These are phyloP conservation scores for Scelioninae gen. 1 DNA, from an alignment of 2,888 invertebrate species.

Conservation along the genomic window DNA sequence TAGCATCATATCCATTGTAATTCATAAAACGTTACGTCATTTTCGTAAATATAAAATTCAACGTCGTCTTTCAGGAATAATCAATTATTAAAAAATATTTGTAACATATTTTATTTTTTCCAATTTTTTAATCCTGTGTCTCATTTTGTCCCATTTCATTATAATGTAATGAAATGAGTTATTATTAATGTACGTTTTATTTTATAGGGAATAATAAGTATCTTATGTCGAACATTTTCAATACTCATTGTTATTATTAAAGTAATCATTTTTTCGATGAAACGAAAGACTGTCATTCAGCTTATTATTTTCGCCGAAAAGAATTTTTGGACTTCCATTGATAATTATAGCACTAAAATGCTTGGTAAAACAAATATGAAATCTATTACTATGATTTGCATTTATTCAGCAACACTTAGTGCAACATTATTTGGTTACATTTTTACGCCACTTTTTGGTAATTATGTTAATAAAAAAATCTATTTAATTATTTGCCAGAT, in stretches of 20 bases:
- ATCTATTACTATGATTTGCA: conserved; percentile 18
- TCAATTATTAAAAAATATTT: too few relatives aligned
- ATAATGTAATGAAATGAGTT: too few relatives aligned
- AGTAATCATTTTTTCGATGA: conserved; percentile 37
- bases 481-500: too few relatives aligned
- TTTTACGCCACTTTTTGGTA: conserved; percentile 55
- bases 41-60: too few relatives aligned
- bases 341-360: conserved; percentile 39
- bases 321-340: conserved; percentile 47
- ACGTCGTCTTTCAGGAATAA: too few relatives aligned
- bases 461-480: too few relatives aligned
- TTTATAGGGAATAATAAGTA: conserved; percentile 29
- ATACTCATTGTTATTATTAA: conserved; percentile 53
- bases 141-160: too few relatives aligned
- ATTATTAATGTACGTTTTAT: too few relatives aligned
- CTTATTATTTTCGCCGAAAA: conserved; percentile 44
- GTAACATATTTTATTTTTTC: too few relatives aligned
- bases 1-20: too few relatives aligned
- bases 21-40: too few relatives aligned
- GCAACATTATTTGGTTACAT: conserved; percentile 55
- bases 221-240: conserved; percentile 56
- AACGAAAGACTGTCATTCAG: conserved; percentile 43
- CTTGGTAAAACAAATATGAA: conserved; percentile 24
- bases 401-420: conserved; percentile 42
- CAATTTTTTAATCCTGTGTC: too few relatives aligned